A percentile compares a stretch with the other conserved stretches of the same genome.
Conservation (phyloP, 1,140 invertebrate genomes). For the Rhizoglyphus robini region DNA sequence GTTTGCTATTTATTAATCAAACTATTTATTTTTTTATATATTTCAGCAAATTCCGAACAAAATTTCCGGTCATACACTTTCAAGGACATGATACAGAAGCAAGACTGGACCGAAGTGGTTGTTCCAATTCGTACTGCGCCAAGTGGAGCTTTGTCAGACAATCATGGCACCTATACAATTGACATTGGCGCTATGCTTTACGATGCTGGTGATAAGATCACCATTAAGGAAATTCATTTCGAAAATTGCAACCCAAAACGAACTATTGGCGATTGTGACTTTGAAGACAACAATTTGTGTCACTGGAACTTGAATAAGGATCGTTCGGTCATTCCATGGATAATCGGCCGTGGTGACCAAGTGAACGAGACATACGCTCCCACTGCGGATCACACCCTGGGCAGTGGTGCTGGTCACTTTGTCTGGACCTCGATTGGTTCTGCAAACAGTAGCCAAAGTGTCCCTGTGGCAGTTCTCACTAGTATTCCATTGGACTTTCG, state of each 20-base stretch:
- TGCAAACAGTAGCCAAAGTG: not conserved
- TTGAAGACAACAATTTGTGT: constrained; percentile 24
- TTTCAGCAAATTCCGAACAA: not conserved
- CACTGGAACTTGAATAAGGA: constrained; percentile 17
- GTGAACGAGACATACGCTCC: constrained; percentile 14
- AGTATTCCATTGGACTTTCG: constrained; percentile 20
- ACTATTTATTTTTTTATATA: not conserved
- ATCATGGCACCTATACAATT: too few relatives aligned
- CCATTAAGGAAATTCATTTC: constrained; percentile 23
- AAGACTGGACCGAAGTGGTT: not conserved
- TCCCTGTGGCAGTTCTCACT: constrained; percentile 2
- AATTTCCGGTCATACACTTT: not conserved
- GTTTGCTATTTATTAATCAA: not conserved
- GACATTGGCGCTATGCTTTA: not conserved
- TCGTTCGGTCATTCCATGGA: constrained; percentile 22
- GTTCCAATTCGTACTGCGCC: not conserved
- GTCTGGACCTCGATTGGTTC: constrained; percentile 13
- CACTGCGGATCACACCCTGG: constrained; percentile 26
- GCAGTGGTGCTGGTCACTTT: constrained; percentile 26
- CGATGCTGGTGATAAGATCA: constrained; percentile 8
- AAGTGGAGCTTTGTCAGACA: not conserved
- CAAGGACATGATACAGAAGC: not conserved
- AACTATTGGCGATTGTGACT: constrained; percentile 23
- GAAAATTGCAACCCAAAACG: constrained; percentile 25
- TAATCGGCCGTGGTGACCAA: constrained; percentile 22